Conservation (phyloP, 2,113 vertebrate genomes). For the Isichthys henryi region DNA sequence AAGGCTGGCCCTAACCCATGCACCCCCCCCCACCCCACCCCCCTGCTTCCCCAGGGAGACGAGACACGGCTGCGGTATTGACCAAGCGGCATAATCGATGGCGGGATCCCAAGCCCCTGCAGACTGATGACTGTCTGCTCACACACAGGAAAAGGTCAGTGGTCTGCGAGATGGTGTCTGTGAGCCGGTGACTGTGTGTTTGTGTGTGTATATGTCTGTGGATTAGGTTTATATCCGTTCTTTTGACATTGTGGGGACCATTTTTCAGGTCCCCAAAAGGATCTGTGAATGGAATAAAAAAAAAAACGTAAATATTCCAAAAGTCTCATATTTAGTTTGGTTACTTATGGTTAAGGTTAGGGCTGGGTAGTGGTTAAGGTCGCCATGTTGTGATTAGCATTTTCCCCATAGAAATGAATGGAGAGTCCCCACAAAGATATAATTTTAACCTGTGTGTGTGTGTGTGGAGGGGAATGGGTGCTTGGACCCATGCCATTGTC, state of each 20-base stretch:
- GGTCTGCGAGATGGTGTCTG: constrained; percentile 1
- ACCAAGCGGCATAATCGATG: constrained; percentile 6
- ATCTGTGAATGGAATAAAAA: too few relatives aligned
- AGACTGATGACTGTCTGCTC: constrained; percentile 13
- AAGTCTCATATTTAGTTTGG: too few relatives aligned
- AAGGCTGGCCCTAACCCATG: not conserved
- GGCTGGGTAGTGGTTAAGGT: too few relatives aligned
- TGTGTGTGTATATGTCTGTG: not conserved
- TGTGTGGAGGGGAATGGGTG: not conserved
- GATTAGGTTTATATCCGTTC: too few relatives aligned
- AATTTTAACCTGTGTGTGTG: not conserved
- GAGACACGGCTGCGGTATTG: constrained; percentile 8
- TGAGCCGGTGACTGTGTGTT: not conserved
- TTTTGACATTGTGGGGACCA: too few relatives aligned
- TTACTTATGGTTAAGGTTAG: too few relatives aligned
- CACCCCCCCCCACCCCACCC: not conserved
- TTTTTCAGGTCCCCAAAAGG: too few relatives aligned
- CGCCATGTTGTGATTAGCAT: too few relatives aligned
- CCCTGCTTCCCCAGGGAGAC: not conserved
- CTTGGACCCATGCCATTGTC: not conserved
- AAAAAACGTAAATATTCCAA: too few relatives aligned
- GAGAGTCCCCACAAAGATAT: too few relatives aligned
- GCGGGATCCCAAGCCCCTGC: not conserved
- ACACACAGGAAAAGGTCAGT: constrained; percentile 14
- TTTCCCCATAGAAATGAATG: too few relatives aligned